Conservation (phyloP, 2,797 vertebrate species). For the Cuniculus paca region DNA sequence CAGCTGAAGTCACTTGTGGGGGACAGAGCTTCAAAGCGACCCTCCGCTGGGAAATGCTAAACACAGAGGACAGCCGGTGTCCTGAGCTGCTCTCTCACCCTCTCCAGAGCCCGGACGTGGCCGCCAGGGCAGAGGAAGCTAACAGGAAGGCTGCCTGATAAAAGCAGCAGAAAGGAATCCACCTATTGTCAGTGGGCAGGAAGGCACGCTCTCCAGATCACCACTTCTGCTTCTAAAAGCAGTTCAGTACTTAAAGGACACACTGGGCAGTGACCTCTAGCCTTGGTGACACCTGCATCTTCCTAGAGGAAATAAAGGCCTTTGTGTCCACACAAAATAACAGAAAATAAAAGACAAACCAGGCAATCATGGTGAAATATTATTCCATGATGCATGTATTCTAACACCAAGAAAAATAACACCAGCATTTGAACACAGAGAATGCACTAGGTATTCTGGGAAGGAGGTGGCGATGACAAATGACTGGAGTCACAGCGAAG, state of each 20-base stretch:
- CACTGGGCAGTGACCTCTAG: not conserved
- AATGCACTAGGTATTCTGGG: not conserved
- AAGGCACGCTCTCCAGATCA: not conserved
- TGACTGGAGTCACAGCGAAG: not conserved
- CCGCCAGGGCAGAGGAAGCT: not conserved
- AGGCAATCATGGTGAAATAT: not conserved
- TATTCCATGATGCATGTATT: not conserved
- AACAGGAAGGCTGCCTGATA: not conserved
- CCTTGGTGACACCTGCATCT: not conserved
- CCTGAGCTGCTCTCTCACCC: not conserved
- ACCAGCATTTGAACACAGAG: not conserved
- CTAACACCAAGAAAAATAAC: not conserved
- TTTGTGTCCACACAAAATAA: not conserved
- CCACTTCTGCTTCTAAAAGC: not conserved
- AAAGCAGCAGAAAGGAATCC: not conserved
- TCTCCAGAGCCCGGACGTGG: not conserved
- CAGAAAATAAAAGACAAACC: not conserved
- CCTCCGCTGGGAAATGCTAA: not conserved
- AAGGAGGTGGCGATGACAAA: accelerated
- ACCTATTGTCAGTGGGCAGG: not conserved
- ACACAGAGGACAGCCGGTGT: not conserved
- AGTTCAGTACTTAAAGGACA: not conserved
- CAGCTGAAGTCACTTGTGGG: not conserved
- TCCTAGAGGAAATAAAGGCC: not conserved
- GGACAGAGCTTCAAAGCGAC: not conserved